Conservation (phyloP, 2,888 invertebrate species). For the Cenopis cana region DNA sequence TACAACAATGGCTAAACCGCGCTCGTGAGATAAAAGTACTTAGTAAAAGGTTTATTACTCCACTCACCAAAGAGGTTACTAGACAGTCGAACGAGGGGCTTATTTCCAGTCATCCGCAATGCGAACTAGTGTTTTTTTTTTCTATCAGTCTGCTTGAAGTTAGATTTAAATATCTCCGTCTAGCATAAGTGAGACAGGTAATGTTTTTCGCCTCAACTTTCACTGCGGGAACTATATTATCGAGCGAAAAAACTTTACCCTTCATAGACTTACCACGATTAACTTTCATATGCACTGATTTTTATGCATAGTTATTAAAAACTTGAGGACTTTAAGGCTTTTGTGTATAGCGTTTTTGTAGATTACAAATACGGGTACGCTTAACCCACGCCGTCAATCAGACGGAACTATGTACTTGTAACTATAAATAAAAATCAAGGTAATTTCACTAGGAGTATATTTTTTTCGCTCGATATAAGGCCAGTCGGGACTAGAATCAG, state of each 20-base stretch:
- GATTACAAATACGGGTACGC: no score
- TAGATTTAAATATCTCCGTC: no score
- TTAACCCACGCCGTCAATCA: not conserved
- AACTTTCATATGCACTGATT: not conserved
- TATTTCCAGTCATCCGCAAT: not conserved
- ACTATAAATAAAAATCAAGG: not conserved
- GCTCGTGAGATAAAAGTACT: no score
- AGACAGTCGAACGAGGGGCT: not conserved
- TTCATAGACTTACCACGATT: not conserved
- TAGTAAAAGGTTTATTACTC: no score
- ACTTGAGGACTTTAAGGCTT: no score
- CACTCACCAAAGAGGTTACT: no score
- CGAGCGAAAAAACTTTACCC: not conserved
- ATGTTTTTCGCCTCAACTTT: not conserved
- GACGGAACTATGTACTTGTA: not conserved
- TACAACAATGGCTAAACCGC: no score
- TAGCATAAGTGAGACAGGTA: not conserved
- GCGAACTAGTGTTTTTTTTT: not conserved
- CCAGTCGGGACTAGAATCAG: no score
- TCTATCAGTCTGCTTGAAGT: no score
- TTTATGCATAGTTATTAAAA: not conserved
- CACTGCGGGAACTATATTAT: not conserved
- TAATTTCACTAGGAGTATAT: not conserved
- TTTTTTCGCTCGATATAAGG: conserved; percentile 1
- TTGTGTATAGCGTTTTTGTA: no score